A percentile compares a stretch with the other conserved stretches of the same genome.
Evolutionary conservation across 2,888 invertebrate species (phyloP).

Genomic region (Dusona sp.): DNA sequence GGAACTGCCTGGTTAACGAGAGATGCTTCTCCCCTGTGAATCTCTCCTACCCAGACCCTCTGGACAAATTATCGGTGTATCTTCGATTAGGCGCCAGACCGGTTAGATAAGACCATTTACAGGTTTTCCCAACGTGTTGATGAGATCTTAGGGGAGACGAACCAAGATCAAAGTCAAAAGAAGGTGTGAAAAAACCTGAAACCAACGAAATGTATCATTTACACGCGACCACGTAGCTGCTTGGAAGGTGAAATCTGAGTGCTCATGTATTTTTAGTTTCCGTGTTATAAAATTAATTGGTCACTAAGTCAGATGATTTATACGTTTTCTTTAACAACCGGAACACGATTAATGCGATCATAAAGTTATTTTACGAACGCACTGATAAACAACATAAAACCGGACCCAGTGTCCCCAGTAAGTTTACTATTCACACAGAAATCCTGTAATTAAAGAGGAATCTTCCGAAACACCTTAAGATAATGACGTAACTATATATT

Average conservation of each 20-base stretch:
- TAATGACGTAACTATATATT: not conserved
- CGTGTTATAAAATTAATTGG: slow-evolving; percentile 15
- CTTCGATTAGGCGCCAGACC: slow-evolving; percentile 9
- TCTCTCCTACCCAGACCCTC: slow-evolving; percentile 38
- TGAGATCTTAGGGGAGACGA: slow-evolving; percentile 8
- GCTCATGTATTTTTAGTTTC: not conserved
- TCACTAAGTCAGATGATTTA: slow-evolving; percentile 2
- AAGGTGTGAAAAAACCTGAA: slow-evolving; percentile 22
- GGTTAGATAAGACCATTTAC: slow-evolving; percentile 32
- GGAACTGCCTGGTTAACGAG: slow-evolving; percentile 38
- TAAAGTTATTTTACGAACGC: slow-evolving; percentile 8
- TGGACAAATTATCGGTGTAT: slow-evolving; percentile 37
- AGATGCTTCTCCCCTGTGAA: slow-evolving; percentile 10
- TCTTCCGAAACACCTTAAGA: not conserved
- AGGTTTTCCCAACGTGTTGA: slow-evolving; percentile 37
- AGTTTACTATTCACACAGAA: not conserved
- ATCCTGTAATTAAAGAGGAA: not conserved
- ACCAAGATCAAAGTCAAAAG: not conserved
- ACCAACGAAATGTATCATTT: slow-evolving; percentile 1
- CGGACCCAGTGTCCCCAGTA: not conserved
- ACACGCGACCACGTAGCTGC: not conserved
- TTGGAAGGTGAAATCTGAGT: not conserved
- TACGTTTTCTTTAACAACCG: slow-evolving; percentile 14
- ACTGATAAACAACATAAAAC: not conserved
- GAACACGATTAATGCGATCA: not conserved